Evolutionary conservation across 2,888 invertebrate genomes (phyloP).

Genomic region (Rosalia funebris): DNA sequence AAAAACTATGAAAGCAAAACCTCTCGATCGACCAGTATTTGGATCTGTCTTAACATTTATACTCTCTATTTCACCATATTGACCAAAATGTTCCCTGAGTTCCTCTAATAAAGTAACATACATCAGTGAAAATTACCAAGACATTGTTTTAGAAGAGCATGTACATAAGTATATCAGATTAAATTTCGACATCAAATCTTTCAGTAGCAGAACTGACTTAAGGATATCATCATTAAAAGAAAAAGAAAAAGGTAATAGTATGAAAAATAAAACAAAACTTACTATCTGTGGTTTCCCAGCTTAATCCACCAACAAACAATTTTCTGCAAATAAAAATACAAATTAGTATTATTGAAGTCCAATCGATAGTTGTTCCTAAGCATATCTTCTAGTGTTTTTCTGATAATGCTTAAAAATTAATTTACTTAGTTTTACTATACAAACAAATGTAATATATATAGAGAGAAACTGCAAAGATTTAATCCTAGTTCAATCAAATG

Average conservation of each 20-base stretch:
- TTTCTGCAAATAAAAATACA: conserved; percentile 81
- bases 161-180: not conserved
- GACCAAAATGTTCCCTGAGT: conserved; percentile 92
- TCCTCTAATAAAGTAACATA: conserved; percentile 96
- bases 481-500: conserved; percentile 63
- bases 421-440: conserved; percentile 45
- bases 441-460: conserved; percentile 44
- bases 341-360: conserved; percentile 51
- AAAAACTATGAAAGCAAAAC: conserved; percentile 97
- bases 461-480: conserved; percentile 52
- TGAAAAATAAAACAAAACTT: conserved; percentile 68
- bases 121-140: conserved; percentile 9
- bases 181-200: conserved; percentile 41
- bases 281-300: conserved; percentile 99
- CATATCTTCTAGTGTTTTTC: conserved; percentile 35
- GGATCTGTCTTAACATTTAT: conserved; percentile 97
- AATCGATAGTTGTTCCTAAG: conserved; percentile 49
- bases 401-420: conserved; percentile 44
- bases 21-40: conserved; percentile 92
- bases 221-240: conserved; percentile 42
- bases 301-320: conserved; percentile 97
- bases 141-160: conserved; percentile 9
- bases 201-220: conserved; percentile 54
- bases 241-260: conserved; percentile 15
- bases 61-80: conserved; percentile 94